Evolutionary conservation across 1,140 invertebrate genomes (phyloP), one percentile per base, ranked within the genome.

Genomic region (Papilio dardanus): DNA sequence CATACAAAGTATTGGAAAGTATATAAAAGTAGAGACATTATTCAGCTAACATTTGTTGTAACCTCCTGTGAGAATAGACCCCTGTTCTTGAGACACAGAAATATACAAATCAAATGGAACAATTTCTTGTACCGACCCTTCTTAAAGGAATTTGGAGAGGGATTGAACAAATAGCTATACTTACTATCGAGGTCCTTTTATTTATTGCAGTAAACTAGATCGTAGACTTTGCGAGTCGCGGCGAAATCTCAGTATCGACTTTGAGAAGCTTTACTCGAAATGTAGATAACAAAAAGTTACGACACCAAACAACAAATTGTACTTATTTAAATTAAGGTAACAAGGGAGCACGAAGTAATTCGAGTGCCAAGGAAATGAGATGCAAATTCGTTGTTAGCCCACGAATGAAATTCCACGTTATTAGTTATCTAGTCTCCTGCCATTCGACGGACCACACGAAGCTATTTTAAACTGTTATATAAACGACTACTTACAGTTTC

Each of bases 101-200:
- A 71, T 71, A 42, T 71, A 71, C 68, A 71, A 71, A 71, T 71
- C 68, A 71, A 71, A 71, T 71, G 68, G 68, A 71, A 71, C 68
- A 71, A 42, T 71, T 71, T 46, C 68, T 71, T 71, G 68, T 71
- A 71, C 68, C 40, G 68, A 71, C 68, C 68, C 68, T 71, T 71
- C 68, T 71, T 71, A 71, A 71, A 71, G 68, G 68, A 71, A 71
- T 71, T 71, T 50, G 40, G 68, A 71, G 40, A 71, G 68, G 40
- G 40, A 42, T 71, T 71, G 68, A 71, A 71, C 68, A 71, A 71
- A 71, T 71, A 71, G 68, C 19, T 71, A 71, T 71, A 71, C 68
- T 40, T 71, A 71, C 68, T 46, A 71, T 46, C 28, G 68, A 46
- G 68, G 40, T 71, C 68, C 68, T 46, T 46, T 71, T 71, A 71